Base-by-base conservation (phyloP, 2,113 vertebrate species). In the Laticauda laticaudata region DNA sequence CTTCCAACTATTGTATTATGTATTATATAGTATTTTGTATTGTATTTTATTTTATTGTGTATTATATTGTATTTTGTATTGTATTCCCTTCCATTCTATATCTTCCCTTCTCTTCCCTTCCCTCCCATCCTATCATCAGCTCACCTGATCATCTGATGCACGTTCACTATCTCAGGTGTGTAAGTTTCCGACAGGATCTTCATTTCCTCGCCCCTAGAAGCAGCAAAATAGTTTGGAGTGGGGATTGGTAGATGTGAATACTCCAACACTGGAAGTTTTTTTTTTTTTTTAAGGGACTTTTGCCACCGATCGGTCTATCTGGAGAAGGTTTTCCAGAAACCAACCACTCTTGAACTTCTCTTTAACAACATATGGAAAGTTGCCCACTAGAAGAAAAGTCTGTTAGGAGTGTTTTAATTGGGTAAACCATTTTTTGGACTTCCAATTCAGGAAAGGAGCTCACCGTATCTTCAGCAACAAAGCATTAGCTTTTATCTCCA, bases 401-500 rank as follows among this genome's bases (percentile, higher is more conserved):
- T 20, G 20, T 20, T 20, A 18, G 5, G 69, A 39, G 15, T 18
- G n/a, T 34, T 75, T 75, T 15, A 5, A 18, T 34, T 34, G 64
- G n/a, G n/a, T 20, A 75, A 75, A 75, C n/a, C 8, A 2, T 20
- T 34, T 75, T 8, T 81, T 7, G 9, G 15, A 15, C 69, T 39
- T 7, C n/a, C 69, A 34, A 18, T 34, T 75, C n/a, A 45, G 5
- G 29, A 11, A 4, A 51, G 23, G 45, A 26, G 23, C 97, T 97
- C 95, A 99, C 98, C 98, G 97, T 91, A 99, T 97, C 95, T 98
- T 99, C 89, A 98, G 98, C 85, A 98, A 96, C 95, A 98, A 97
- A 75, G 98, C 97, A 59, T 97, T 98, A 95, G 98, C 98, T 97
- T 99, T 99, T 86, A 97, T 96, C 92, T 98, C 98, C 93, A 98